Evolutionary conservation across 2,888 invertebrate genomes (phyloP).

Genomic region (Parapristionchus giblindavisi): DNA sequence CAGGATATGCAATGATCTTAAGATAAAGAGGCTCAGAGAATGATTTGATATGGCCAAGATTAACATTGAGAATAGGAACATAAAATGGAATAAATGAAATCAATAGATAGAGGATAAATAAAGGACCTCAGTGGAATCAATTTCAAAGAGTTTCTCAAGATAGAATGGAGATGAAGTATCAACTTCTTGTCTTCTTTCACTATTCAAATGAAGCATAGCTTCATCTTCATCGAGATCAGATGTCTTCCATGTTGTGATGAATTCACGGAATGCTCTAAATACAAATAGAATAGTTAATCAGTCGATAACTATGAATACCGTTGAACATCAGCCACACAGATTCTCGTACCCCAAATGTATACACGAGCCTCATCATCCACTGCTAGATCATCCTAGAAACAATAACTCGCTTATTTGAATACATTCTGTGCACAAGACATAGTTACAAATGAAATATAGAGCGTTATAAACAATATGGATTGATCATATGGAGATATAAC

Average conservation of each 20-base stretch:
- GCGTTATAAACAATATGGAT: background rate
- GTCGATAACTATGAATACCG: background rate
- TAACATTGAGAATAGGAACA: constrained; percentile 91
- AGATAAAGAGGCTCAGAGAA: constrained; percentile 87
- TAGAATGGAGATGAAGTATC: constrained; percentile 82
- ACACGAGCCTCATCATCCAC: constrained; percentile 59
- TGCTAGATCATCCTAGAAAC: constrained; percentile 46
- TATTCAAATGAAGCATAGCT: constrained; percentile 72
- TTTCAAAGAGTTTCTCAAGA: constrained; percentile 90
- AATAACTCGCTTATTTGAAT: too few species aligned
- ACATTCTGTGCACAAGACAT: too few species aligned
- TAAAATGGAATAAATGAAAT: constrained; percentile 74
- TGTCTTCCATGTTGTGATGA: constrained; percentile 84
- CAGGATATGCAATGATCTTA: constrained; percentile 84
- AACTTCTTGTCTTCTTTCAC: constrained; percentile 78
- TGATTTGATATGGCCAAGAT: constrained; percentile 87
- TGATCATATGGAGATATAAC: too few species aligned
- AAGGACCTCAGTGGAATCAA: constrained; percentile 70
- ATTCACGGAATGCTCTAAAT: constrained; percentile 82
- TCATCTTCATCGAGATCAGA: constrained; percentile 69
- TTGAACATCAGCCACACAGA: constrained; percentile 90
- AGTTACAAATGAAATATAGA: background rate
- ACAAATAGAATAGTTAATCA: background rate
- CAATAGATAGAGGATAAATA: too few species aligned
- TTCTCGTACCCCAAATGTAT: constrained; percentile 79